Evolutionary conservation across 2,797 vertebrate genomes (phyloP).

Genomic region (Adelosebastes latens): DNA sequence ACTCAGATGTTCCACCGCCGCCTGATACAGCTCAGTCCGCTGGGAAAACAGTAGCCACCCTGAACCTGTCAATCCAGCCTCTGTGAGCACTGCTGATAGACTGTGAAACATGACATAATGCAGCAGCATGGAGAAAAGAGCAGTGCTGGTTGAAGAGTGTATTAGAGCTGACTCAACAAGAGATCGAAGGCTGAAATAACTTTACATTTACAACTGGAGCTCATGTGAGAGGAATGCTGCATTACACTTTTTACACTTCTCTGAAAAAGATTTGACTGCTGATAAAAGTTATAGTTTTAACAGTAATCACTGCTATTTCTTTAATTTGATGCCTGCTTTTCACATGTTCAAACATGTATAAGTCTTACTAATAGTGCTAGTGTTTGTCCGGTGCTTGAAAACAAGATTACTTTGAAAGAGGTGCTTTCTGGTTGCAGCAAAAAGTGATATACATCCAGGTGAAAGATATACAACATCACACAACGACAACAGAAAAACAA

Average conservation of each 20-base stretch:
- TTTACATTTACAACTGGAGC: neutral
- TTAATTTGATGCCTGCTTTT: no score
- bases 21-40: neutral
- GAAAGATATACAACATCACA: no score
- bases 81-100: neutral
- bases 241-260: neutral
- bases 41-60: neutral
- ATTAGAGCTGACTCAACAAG: neutral
- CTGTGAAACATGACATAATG: neutral
- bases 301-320: neutral
- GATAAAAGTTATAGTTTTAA: neutral
- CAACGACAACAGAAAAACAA: no score
- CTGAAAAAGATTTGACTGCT: neutral
- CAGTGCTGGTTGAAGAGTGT: neutral
- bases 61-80: conserved; percentile 5
- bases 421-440: no score
- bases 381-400: no score
- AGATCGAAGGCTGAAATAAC: neutral
- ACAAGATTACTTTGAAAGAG: no score
- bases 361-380: no score
- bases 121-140: neutral
- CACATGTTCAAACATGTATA: no score
- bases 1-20: neutral
- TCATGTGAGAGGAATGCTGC: neutral
- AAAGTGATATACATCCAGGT: no score